Evolutionary conservation across 2,113 vertebrate genomes (phyloP), one percentile per base, ranked within the genome.

Genomic region (Oncorhynchus masou): DNA sequence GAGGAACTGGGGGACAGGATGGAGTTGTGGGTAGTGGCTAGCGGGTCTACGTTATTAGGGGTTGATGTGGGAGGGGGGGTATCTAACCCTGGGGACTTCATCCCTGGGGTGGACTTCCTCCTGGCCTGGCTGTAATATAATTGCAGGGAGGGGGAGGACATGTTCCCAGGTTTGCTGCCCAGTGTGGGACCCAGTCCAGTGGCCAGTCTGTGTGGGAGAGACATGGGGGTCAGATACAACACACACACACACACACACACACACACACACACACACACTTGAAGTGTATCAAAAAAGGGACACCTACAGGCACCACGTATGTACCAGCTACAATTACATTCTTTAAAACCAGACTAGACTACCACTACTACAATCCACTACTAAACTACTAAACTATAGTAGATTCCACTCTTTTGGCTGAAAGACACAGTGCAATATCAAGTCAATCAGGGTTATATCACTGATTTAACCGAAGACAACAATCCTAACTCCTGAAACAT

Each of bases 81-180:
- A 15, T 25, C 25, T 83, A 81, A 90, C 87, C 86, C 90, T 62
- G 88, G 68, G 29, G 73, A 51, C 72, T 79, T 54, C 74, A 66
- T n/a, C 57, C 25, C 15, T 48, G 24, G 29, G 31, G 59, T 5
- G 7, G 19, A 22, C 80, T 91, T 93, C 89, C 73, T 93, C 88
- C 62, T 90, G 89, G 79, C 49, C 87, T 86, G 89, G 90, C 74
- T 91, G 90, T 91, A 92, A 92, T 88, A 91, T 88, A 88, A 91
- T 74, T 88, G 90, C 80, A 92, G 90, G 70, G 88, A 87, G 71
- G 91, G 91, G 84, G 91, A 90, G 69, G 91, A 91, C 89, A 89
- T 84, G 85, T 92, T 92, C 90, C 90, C 86, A 84, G 87, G 75
- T 85, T 89, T 90, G 84, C 74, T 81, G 83, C 78, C 82, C 76